Conservation (phyloP, 2,113 vertebrate species). For the Scytalopus superciliaris region DNA sequence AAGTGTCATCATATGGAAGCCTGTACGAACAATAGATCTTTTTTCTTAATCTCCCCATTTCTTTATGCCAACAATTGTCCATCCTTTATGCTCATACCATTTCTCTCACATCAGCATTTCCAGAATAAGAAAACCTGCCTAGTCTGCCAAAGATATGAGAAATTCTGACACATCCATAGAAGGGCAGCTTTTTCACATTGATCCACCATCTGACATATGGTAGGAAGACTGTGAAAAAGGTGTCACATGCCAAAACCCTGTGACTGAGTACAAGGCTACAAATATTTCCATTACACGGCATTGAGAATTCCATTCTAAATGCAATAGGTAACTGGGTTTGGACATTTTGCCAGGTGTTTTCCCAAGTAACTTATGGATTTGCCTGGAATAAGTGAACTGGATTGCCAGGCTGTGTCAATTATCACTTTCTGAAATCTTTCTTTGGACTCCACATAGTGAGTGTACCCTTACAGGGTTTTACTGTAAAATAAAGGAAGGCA, state of each 20-base stretch:
- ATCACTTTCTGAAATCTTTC: neutral
- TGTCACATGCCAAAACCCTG: neutral
- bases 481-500: neutral
- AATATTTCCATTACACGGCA: neutral
- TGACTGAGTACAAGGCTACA: neutral
- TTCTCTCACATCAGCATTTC: neutral
- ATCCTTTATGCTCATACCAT: neutral
- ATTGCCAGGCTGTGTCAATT: neutral
- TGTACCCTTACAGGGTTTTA: neutral
- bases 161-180: neutral
- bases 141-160: neutral
- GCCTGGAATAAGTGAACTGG: neutral
- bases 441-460: neutral
- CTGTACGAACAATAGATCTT: neutral
- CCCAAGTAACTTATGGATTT: neutral
- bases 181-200: rapidly evolving
- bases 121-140: neutral
- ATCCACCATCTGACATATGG: neutral
- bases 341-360: neutral
- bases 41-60: neutral
- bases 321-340: neutral
- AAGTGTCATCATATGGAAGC: neutral
- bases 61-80: neutral
- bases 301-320: neutral
- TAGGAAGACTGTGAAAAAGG: neutral